Evolutionary conservation across 2,888 invertebrate species (phyloP).

Genomic region (Argyresthia albistria): DNA sequence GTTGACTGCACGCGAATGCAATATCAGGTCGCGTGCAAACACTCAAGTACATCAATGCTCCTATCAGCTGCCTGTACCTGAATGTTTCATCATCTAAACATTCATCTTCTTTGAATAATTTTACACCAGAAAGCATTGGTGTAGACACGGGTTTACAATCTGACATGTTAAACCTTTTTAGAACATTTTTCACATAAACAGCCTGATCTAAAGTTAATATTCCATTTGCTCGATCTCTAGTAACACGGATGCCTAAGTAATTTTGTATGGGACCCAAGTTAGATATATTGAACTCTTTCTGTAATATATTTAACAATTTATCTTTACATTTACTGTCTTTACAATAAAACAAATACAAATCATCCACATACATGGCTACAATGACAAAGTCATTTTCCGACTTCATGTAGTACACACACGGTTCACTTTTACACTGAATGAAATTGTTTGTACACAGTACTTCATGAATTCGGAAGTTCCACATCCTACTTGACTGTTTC

Average conservation of each 20-base stretch:
- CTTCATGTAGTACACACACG: slow-evolving; percentile 3
- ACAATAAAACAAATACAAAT: neutral
- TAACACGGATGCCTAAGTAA: neutral
- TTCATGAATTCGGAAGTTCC: neutral
- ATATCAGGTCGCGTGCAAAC: slow-evolving; percentile 9
- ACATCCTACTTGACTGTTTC: no score
- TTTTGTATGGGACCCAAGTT: neutral
- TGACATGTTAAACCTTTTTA: slow-evolving; percentile 5
- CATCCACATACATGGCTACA: slow-evolving; percentile 6
- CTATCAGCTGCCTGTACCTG: slow-evolving; percentile 6
- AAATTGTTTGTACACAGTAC: neutral
- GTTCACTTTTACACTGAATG: neutral
- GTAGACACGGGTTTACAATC: slow-evolving; percentile 4
- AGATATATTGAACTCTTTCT: slow-evolving; percentile 4
- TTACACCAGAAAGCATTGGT: slow-evolving; percentile 2
- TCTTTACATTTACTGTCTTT: slow-evolving; percentile 1
- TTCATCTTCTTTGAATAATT: neutral
- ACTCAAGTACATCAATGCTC: slow-evolving; percentile 9
- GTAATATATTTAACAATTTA: slow-evolving; percentile 1
- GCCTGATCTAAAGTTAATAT: slow-evolving; percentile 2
- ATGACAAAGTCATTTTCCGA: neutral
- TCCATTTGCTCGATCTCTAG: neutral
- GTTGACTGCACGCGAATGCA: slow-evolving; percentile 2
- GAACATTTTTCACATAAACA: slow-evolving; percentile 1
- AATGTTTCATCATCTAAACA: neutral